Base-by-base conservation (phyloP, 2,113 vertebrate species). In the Sylvilagus bachmani region DNA sequence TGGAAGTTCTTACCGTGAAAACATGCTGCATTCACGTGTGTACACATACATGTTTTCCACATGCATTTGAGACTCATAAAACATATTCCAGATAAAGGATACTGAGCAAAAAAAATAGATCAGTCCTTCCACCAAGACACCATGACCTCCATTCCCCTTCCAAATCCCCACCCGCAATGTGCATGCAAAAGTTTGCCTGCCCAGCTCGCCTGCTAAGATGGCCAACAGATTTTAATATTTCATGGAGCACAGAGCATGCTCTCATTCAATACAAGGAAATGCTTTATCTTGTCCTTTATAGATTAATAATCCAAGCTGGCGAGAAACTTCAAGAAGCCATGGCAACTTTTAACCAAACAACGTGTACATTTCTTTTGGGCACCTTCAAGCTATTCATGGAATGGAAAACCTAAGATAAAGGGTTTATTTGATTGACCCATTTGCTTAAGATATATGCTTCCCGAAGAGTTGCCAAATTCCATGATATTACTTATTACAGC, bases 171-270 rank as follows among this genome's bases (percentile, higher is more conserved):
- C 88, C 93, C 55, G 6, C 55, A 19, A 64, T 96, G 94, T 98
- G 97, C 97, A 89, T 98, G 98, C 80, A 6, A 99, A 98, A 98
- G 96, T 98, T 98, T 98, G 96, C 97, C 96, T 98, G 97, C 97
- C 96, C 94, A 95, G 96, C 97, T 97, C 97, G 97, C 97, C 98
- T 98, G 97, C 97, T 98, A 84, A 99, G 98, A 99, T 98, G 94
- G 88, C 98, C 99, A 99, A 99, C 98, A 98, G 97, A 95, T 94
- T 98, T 99, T 98, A 99, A 99, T 99, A 99, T 99, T 99, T 99
- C 97, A 99, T 99, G 98, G 97, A 97, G 98, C 98, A 98, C 97
- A 98, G 96, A 98, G 97, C 92, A 90, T 98, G 98, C 97, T 98
- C 98, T 98, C 98, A 99, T 98, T 98, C 98, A 99, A 98, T 98